Base-by-base conservation (phyloP, 2,888 invertebrate genomes). In the Amblyteles armatorius region DNA sequence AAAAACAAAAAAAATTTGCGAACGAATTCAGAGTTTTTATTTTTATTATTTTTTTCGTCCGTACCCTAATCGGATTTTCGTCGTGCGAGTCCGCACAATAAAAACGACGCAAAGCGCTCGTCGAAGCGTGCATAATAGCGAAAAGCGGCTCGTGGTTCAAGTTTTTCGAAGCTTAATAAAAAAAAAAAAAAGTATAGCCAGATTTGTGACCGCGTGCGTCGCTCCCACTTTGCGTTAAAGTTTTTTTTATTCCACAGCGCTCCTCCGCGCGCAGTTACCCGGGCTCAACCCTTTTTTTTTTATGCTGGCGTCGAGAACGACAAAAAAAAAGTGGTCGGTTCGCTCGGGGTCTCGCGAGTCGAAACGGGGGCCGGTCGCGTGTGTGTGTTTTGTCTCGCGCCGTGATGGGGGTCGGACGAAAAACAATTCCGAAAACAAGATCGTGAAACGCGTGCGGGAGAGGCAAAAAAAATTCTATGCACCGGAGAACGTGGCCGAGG, bases 161-260 rank as follows among this genome's bases (percentile, higher is more conserved):
- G 22, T 55, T 55, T 55, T 19, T 36, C 55, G 22, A 55, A 55
- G 55, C 19, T 22, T 22, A 13, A 11, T 13, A n/a, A n/a, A n/a
- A n/a, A 29, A 60, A 60, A 50, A 50, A 50, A n/a, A 50, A 50
- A 67, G 83, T 89, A 79, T 84, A 83, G 80, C 78, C 79, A 86
- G 88, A 90, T 90, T 89, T 88, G 79, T 82, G 86, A 90, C 90
- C 89, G 86, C 88, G 85, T 74, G 82, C 79, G 55, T 79, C 79
- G 79, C 69, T 71, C 84, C 81, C 83, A 44, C 60, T 86, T 85
- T 86, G 86, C 87, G 88, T 86, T 72, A 68, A 55, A 7, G 44
- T 69, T 83, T 86, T 85, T 87, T 86, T 87, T 77, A 60, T 60
- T 57, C 60, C 40, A 5, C 44, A 33, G 44, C 36, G 36, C 36